phyloP scores from a whole-genome alignment of 2,888 invertebrate genomes.

The Plebejus argus region DNA sequence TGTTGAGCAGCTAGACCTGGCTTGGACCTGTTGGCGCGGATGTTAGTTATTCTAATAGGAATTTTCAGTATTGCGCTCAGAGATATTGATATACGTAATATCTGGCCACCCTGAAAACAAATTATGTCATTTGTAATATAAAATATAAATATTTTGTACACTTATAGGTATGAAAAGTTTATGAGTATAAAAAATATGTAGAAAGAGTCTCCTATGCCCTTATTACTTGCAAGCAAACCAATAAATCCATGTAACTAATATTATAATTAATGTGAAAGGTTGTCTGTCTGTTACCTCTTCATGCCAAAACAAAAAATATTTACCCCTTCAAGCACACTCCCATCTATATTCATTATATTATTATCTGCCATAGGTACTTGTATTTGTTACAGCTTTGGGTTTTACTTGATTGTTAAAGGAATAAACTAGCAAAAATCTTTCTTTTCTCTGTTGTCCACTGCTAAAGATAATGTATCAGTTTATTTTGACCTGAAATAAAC shows the following conservation, averaged over 20 bases:
- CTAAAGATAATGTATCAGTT: background rate
- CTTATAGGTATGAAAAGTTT: no score
- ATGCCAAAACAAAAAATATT: slow-evolving; percentile 39
- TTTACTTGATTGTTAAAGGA: background rate
- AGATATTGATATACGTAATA: slow-evolving; percentile 89
- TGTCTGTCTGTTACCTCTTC: no score
- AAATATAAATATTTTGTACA: no score
- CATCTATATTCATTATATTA: slow-evolving; percentile 84
- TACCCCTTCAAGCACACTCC: slow-evolving; percentile 90
- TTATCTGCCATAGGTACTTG: slow-evolving; percentile 54
- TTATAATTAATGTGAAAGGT: no score
- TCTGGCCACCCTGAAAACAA: slow-evolving; percentile 91
- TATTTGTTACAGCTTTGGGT: background rate
- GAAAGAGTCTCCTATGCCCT: no score
- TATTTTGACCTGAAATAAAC: background rate
- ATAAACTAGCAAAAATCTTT: background rate
- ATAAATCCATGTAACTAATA: no score
- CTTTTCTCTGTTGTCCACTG: background rate
- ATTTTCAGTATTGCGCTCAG: slow-evolving; percentile 88
- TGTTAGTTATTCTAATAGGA: slow-evolving; percentile 88
- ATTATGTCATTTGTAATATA: no score
- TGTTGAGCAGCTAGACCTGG: slow-evolving; percentile 93
- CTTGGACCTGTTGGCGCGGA: slow-evolving; percentile 89
- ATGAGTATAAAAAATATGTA: no score
- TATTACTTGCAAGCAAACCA: no score